Conservation (phyloP, 37 sponge, comb jelly and placozoan species). For the Haliclona indistincta region DNA sequence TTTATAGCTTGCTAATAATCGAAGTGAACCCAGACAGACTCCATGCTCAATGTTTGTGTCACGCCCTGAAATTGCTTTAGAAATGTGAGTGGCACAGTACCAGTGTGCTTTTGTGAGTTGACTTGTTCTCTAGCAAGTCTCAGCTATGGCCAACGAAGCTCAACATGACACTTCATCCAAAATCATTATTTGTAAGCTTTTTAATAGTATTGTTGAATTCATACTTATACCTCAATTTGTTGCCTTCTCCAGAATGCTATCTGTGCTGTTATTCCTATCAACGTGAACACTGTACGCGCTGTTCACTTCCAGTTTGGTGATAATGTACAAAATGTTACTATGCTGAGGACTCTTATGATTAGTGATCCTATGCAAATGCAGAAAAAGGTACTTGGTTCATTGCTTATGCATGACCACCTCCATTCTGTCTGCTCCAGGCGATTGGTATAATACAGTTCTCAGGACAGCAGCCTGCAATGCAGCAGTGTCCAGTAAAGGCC, state of each 20-base stretch:
- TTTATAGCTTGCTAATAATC: slow-evolving; percentile 18
- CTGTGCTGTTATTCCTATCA: neutral
- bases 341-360: slow-evolving; percentile 43
- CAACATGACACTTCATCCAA: slow-evolving; percentile 42
- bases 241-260: slow-evolving; percentile 16
- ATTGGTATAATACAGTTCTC: slow-evolving; percentile 63
- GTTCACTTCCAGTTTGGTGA: slow-evolving; percentile 52
- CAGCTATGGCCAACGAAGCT: slow-evolving; percentile 46
- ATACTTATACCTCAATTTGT: too few species aligned
- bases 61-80: too few species aligned
- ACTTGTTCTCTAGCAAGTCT: slow-evolving; percentile 24
- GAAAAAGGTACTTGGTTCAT: too few species aligned
- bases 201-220: too few species aligned
- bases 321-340: slow-evolving; percentile 31
- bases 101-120: too few species aligned
- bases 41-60: too few species aligned
- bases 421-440: too few species aligned
- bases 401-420: too few species aligned
- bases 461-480: neutral
- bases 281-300: neutral
- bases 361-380: slow-evolving; percentile 26
- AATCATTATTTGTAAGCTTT: slow-evolving; percentile 56
- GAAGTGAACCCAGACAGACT: too few species aligned
- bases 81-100: too few species aligned
- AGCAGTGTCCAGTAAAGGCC: slow-evolving; percentile 60